phyloP scores from a whole-genome alignment of 2,797 vertebrate species.

The Novumbra hubbsi region DNA sequence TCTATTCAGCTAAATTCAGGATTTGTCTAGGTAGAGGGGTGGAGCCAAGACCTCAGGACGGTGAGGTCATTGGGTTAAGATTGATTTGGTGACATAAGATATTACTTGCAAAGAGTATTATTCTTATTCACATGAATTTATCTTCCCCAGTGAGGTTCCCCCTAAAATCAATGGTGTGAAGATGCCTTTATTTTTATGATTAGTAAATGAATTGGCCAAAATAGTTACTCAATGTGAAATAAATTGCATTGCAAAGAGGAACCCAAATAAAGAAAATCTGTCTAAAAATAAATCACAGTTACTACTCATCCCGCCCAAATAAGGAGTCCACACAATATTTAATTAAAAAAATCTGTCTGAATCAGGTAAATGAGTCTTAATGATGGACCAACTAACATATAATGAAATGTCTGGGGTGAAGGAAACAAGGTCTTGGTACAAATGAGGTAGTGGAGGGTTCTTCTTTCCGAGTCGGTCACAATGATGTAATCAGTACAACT shows the following conservation, averaged over 20 bases:
- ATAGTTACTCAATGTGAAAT: neutral
- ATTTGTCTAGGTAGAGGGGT: no score
- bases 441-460: neutral
- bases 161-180: neutral
- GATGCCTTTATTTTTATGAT: neutral
- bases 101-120: no score
- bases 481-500: neutral
- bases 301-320: neutral
- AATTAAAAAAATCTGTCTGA: neutral
- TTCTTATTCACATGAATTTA: neutral
- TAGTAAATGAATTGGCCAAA: neutral
- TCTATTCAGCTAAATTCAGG: neutral
- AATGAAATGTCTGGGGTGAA: neutral
- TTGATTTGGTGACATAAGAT: no score
- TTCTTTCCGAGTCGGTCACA: neutral
- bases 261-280: neutral
- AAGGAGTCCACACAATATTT: neutral
- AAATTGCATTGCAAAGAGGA: neutral
- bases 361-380: neutral
- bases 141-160: neutral
- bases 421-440: neutral
- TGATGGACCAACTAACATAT: neutral
- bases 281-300: neutral
- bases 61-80: no score
- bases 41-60: no score